Evolutionary conservation across 2,113 vertebrate genomes (phyloP).

Genomic region (Channa maculata): DNA sequence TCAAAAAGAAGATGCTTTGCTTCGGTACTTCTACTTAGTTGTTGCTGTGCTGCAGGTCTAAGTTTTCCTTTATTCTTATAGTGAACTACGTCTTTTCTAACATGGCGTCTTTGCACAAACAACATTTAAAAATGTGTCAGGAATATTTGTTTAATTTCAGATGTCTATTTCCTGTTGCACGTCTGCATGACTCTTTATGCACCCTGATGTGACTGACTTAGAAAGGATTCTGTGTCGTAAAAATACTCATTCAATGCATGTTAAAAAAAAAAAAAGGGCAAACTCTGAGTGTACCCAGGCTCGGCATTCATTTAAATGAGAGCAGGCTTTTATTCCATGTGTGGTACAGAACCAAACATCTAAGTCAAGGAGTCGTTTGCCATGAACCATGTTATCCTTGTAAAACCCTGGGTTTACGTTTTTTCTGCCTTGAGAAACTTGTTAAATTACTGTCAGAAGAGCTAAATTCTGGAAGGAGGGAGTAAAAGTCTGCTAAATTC

Average conservation of each 20-base stretch:
- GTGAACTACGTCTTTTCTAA: too few species aligned
- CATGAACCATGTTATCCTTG: constrained; percentile 72
- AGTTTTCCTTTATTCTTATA: too few species aligned
- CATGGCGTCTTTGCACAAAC: too few species aligned
- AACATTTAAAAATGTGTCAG: too few species aligned
- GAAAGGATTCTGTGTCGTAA: too few species aligned
- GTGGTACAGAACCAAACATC: constrained; percentile 64
- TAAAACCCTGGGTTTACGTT: constrained; percentile 71
- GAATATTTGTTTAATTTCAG: too few species aligned
- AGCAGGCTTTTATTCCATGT: constrained; percentile 66
- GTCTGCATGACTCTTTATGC: too few species aligned
- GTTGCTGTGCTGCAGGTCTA: neutral
- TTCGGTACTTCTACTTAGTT: neutral
- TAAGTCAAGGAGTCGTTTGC: constrained; percentile 71
- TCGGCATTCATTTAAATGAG: constrained; percentile 54
- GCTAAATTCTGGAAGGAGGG: constrained; percentile 27
- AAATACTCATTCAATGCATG: constrained; percentile 23
- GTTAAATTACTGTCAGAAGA: constrained; percentile 58
- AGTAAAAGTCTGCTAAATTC: constrained; percentile 51
- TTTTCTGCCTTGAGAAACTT: constrained; percentile 50
- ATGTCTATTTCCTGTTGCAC: too few species aligned
- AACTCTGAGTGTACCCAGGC: neutral
- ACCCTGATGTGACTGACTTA: too few species aligned
- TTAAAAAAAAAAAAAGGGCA: neutral
- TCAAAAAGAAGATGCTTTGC: neutral